A percentile compares a stretch with the other conserved stretches of the same genome.
phyloP scores from a whole-genome alignment of 2,797 vertebrate genomes.

The Danio tinwini region DNA sequence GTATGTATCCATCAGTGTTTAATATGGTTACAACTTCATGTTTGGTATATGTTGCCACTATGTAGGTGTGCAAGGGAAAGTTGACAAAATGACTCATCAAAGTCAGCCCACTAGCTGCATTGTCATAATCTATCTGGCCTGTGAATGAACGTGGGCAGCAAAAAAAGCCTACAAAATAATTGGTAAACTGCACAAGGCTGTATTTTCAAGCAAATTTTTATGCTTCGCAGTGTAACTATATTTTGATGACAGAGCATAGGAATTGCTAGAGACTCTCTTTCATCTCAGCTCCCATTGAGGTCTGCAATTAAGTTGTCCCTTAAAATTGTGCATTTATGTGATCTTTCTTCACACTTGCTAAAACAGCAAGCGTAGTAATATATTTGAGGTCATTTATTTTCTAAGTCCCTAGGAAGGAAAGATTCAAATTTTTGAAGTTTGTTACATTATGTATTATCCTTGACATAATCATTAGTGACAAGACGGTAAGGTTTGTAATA shows the following conservation, averaged over 20 bases:
- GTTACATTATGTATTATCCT: neutral
- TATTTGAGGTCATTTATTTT: neutral
- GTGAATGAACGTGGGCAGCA: constrained; percentile 16
- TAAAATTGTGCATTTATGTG: neutral
- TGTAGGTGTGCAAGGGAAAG: constrained; percentile 7
- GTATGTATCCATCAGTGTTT: neutral
- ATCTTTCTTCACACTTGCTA: neutral
- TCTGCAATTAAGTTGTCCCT: constrained; percentile 16
- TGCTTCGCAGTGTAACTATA: neutral
- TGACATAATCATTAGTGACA: neutral
- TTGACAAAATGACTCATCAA: constrained; percentile 23
- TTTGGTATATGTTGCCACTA: constrained; percentile 10
- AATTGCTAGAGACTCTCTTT: neutral
- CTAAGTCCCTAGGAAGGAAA: neutral
- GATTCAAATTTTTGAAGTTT: neutral
- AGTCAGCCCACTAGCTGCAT: constrained; percentile 9
- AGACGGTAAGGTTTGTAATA: neutral
- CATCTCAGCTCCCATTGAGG: neutral
- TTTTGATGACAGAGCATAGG: neutral
- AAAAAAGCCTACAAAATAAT: constrained; percentile 3
- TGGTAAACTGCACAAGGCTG: neutral
- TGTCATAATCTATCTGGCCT: constrained; percentile 14
- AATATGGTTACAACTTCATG: neutral
- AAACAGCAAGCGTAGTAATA: neutral
- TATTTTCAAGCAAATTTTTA: neutral